phyloP scores from a whole-genome alignment of 2,113 vertebrate genomes.

The Argyrosomus japonicus region DNA sequence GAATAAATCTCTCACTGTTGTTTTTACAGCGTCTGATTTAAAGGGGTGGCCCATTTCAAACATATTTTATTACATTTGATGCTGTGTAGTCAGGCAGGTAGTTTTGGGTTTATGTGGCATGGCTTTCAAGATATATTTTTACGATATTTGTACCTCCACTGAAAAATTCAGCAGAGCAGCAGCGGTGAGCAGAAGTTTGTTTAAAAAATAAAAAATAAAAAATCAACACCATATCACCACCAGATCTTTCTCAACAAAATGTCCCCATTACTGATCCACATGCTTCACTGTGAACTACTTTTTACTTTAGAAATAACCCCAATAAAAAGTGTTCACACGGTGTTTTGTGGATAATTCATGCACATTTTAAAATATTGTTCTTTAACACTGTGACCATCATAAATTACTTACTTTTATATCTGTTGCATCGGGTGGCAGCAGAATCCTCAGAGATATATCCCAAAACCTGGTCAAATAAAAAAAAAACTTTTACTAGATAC shows the following conservation, averaged over 20 bases:
- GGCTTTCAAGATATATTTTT: neutral
- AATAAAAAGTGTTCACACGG: neutral
- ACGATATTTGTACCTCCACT: neutral
- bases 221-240: too few relatives aligned
- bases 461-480: neutral
- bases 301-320: neutral
- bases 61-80: fast-evolving
- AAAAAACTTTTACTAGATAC: neutral
- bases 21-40: neutral
- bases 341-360: neutral
- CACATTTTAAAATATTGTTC: neutral
- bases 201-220: neutral
- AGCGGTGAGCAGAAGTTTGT: neutral
- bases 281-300: neutral
- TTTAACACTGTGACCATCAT: neutral
- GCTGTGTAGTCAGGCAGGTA: fast-evolving
- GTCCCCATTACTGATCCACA: neutral
- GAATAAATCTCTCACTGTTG: neutral
- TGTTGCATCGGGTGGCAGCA: neutral
- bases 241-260: too few relatives aligned
- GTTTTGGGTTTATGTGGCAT: neutral
- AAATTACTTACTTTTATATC: neutral
- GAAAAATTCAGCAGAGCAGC: fast-evolving
- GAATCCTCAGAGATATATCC: neutral
- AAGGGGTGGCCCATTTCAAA: neutral